phyloP scores from a whole-genome alignment of 2,113 vertebrate genomes.

The Bungarus multicinctus region DNA sequence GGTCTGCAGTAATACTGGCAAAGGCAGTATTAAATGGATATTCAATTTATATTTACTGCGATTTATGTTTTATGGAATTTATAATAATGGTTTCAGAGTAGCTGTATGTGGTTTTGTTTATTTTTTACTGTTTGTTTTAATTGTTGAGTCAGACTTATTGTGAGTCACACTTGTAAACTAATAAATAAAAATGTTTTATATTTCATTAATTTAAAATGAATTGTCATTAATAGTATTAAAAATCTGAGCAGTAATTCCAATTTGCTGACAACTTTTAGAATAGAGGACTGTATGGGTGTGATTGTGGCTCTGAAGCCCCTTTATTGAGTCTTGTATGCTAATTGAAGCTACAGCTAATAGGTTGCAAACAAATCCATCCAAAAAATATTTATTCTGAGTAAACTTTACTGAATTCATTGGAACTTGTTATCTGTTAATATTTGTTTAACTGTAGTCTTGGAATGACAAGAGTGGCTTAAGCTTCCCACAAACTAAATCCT shows the following conservation, averaged over 20 bases:
- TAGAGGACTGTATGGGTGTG: background rate
- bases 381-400: background rate
- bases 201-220: background rate
- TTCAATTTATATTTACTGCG: background rate
- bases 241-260: background rate
- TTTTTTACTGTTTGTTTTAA: background rate
- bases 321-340: background rate
- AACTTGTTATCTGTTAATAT: background rate
- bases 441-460: slow-evolving; percentile 14
- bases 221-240: background rate
- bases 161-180: background rate
- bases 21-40: background rate
- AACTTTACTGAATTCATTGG: background rate
- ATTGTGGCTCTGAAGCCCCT: background rate
- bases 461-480: background rate
- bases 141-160: background rate
- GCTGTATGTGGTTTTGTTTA: background rate
- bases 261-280: background rate
- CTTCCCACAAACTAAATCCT: background rate
- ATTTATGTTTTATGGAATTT: background rate
- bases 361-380: background rate
- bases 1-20: background rate
- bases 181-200: background rate
- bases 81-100: background rate
- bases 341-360: background rate